Evolutionary conservation across 2,888 invertebrate genomes (phyloP).

Genomic region (Heliconius charithonia): DNA sequence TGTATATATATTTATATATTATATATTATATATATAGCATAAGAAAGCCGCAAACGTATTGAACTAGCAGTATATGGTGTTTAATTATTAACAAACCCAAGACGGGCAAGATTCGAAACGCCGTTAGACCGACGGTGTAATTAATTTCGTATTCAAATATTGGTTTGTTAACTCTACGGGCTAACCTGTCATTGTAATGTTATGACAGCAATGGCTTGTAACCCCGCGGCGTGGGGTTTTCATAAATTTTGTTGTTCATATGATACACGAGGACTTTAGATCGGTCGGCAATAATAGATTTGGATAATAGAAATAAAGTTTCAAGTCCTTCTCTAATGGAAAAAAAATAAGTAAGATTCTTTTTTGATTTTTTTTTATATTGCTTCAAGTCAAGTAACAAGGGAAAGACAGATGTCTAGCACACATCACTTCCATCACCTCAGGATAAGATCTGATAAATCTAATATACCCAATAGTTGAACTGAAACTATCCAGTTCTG

Average conservation of each 20-base stretch:
- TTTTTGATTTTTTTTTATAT: not conserved
- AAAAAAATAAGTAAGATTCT: not conserved
- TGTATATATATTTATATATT: no score
- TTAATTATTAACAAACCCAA: conserved; percentile 27
- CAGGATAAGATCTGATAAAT: no score
- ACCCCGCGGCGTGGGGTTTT: conserved; percentile 5
- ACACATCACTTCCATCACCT: no score
- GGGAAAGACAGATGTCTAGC: not conserved
- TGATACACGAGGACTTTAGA: not conserved
- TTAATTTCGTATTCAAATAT: conserved; percentile 45
- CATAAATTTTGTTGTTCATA: conserved; percentile 22
- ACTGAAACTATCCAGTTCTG: no score
- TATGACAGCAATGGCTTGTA: conserved; percentile 35
- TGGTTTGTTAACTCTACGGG: conserved; percentile 33
- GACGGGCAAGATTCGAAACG: conserved; percentile 20
- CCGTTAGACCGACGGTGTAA: conserved; percentile 46
- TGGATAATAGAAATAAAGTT: not conserved
- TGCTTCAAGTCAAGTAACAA: not conserved
- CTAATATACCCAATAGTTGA: no score
- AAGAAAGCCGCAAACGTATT: conserved; percentile 11
- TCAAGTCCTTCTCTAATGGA: not conserved
- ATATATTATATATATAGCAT: conserved; percentile 2
- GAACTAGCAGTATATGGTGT: not conserved
- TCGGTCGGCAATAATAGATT: not conserved
- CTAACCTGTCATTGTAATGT: conserved; percentile 36